Conservation (phyloP, 64 coral and sea anemone species). For the Montipora capricornis region DNA sequence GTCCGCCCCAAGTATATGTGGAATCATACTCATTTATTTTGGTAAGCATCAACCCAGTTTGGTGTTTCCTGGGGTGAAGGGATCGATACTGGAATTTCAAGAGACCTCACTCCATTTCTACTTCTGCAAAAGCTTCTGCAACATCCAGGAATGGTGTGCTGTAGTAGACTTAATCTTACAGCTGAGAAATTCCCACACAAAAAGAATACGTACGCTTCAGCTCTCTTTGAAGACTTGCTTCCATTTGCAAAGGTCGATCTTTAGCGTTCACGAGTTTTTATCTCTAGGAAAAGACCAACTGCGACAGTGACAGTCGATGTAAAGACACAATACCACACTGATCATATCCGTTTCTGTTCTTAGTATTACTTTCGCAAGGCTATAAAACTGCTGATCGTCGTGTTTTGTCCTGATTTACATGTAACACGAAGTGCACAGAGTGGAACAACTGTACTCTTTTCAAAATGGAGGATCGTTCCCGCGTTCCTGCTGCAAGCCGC, state of each 20-base stretch:
- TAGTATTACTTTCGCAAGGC: neutral
- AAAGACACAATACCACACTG: neutral
- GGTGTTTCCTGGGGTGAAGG: neutral
- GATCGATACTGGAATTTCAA: neutral
- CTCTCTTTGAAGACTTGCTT: slow-evolving; percentile 60
- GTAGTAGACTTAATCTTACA: neutral
- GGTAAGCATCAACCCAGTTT: neutral
- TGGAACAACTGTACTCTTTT: neutral
- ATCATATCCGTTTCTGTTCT: neutral
- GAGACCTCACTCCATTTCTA: no score
- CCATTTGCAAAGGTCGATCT: slow-evolving; percentile 33
- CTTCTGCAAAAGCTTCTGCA: no score
- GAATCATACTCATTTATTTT: neutral
- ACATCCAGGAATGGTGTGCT: no score
- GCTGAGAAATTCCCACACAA: neutral
- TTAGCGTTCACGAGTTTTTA: neutral
- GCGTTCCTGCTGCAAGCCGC: neutral
- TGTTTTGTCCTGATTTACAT: neutral
- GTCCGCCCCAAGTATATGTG: neutral
- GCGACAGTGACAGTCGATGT: neutral
- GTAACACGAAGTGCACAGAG: neutral
- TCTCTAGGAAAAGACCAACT: neutral
- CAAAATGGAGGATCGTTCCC: slow-evolving; percentile 18
- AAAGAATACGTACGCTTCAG: slow-evolving; percentile 63
- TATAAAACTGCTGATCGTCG: neutral